A percentile compares a stretch with the other conserved stretches of the same genome.
Conservation (phyloP, 2,888 invertebrate genomes). For the Epinotia demarniana region DNA sequence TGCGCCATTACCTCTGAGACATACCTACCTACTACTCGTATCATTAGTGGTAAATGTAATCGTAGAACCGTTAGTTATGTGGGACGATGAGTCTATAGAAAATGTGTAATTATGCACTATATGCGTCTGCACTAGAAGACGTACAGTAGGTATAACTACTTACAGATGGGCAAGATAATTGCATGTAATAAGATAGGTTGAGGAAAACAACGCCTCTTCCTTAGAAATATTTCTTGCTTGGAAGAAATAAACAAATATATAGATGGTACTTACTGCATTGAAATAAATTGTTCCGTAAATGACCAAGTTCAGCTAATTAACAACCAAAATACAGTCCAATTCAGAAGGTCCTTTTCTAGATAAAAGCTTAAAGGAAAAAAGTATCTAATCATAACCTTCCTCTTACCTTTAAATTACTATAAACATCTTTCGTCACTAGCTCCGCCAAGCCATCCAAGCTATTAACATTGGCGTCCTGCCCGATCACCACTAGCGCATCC, state of each 20-base stretch:
- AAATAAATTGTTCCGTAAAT: too few species aligned
- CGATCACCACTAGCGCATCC: conserved; percentile 73
- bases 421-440: conserved; percentile 69
- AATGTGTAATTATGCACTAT: conserved; percentile 8
- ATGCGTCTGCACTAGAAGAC: not conserved
- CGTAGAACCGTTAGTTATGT: not conserved
- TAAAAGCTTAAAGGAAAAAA: too few species aligned
- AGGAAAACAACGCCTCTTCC: conserved; percentile 4
- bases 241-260: too few species aligned
- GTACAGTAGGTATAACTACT: too few species aligned
- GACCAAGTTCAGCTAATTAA: too few species aligned
- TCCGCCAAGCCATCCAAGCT: conserved; percentile 65
- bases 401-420: conserved; percentile 71
- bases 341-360: too few species aligned
- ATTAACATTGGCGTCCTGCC: conserved; percentile 60
- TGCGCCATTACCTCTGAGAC: too few species aligned
- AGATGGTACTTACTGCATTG: too few species aligned
- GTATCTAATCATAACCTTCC: not conserved
- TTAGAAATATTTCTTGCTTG: too few species aligned
- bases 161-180: conserved; percentile 21
- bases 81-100: conserved; percentile 1
- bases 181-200: conserved; percentile 16
- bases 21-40: too few species aligned
- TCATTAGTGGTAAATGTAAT: too few species aligned
- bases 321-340: too few species aligned